These are phyloP conservation scores for Pharmacophagus antenor DNA, from an alignment of 2,888 invertebrate genomes.

Conservation along the genomic window DNA sequence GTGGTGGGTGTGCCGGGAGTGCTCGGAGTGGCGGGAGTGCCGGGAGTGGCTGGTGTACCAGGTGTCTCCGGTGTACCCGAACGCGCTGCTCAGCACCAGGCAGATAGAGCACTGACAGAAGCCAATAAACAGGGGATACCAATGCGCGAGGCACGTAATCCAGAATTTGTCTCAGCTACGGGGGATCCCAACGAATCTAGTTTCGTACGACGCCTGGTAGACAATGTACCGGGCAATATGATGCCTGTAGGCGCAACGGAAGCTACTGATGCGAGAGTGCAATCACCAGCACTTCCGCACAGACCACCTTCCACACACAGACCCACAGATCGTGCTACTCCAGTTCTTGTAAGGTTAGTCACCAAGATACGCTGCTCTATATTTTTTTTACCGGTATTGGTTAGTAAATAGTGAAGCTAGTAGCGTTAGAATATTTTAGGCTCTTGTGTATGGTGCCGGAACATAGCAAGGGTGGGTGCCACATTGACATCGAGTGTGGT, in stretches of 20 bases:
- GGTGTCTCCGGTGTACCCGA: conserved; percentile 29
- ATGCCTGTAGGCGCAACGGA: conserved; percentile 67
- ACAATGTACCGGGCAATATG: conserved; percentile 55
- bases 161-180: conserved; percentile 37
- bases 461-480: too few relatives aligned
- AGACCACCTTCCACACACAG: conserved; percentile 60
- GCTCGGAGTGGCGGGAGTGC: conserved; percentile 29
- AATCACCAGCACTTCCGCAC: conserved; percentile 72
- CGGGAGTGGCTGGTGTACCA: conserved; percentile 32
- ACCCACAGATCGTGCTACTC: conserved; percentile 61
- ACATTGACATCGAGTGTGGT: too few relatives aligned
- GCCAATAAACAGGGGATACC: conserved; percentile 34
- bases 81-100: conserved; percentile 26
- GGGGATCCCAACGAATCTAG: conserved; percentile 39
- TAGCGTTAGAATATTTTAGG: too few relatives aligned
- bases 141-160: conserved; percentile 29
- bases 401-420: too few relatives aligned
- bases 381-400: too few relatives aligned
- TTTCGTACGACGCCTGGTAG: conserved; percentile 45
- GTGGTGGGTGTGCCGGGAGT: conserved; percentile 31
- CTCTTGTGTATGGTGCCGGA: too few relatives aligned
- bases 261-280: conserved; percentile 68
- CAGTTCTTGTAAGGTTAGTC: conserved; percentile 60
- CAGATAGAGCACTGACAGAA: conserved; percentile 32
- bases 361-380: neutral